These are phyloP conservation scores for Tapirus terrestris DNA, from an alignment of 2,113 vertebrate species.

Conservation along the genomic window DNA sequence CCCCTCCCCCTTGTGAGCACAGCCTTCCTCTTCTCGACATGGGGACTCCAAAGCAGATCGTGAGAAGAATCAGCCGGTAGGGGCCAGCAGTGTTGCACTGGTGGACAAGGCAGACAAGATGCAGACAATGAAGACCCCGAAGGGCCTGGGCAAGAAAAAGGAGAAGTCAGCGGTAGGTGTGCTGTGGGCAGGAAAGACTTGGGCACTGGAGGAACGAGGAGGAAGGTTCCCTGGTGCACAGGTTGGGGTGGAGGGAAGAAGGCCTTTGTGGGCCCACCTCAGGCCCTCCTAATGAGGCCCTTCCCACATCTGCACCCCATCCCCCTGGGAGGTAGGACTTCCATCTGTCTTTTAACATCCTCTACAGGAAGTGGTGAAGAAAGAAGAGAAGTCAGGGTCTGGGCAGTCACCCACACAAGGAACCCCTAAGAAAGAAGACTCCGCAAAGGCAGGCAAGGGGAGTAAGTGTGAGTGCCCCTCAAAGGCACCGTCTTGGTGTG, in stretches of 20 bases:
- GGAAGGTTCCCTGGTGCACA: background rate
- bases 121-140: constrained; percentile 71
- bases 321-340: too few species aligned
- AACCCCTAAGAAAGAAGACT: constrained; percentile 80
- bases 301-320: background rate
- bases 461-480: constrained; percentile 30
- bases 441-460: constrained; percentile 65
- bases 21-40: constrained; percentile 74
- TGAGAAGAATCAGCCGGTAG: constrained; percentile 50
- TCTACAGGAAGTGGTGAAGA: constrained; percentile 77
- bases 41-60: constrained; percentile 75
- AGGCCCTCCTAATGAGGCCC: background rate
- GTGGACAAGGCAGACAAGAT: constrained; percentile 70
- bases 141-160: constrained; percentile 84
- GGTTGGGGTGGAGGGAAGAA: background rate
- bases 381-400: constrained; percentile 76
- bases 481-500: rapidly evolving
- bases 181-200: background rate
- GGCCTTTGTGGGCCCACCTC: background rate
- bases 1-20: background rate
- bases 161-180: constrained; percentile 74
- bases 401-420: constrained; percentile 34
- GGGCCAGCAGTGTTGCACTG: background rate
- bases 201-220: rapidly evolving
- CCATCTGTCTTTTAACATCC: rapidly evolving